These are phyloP conservation scores for Pristionchus maxplancki DNA, from an alignment of 2,888 invertebrate species.

Conservation along the genomic window DNA sequence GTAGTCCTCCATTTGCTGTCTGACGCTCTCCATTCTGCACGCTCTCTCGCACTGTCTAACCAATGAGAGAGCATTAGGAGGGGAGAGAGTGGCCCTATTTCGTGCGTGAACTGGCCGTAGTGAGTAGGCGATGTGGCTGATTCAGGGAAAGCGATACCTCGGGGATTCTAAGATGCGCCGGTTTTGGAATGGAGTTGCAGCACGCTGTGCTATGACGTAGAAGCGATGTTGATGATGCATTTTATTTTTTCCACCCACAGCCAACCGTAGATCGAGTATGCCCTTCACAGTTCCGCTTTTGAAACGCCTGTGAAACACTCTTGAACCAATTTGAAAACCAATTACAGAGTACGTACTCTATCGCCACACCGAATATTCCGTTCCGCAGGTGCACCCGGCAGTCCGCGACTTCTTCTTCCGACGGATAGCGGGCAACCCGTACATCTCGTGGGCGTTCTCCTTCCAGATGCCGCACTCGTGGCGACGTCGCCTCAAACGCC, in stretches of 20 bases:
- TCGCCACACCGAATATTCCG: too few relatives aligned
- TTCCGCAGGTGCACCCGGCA: constrained; percentile 62
- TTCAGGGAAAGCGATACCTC: not conserved
- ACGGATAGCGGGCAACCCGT: constrained; percentile 65
- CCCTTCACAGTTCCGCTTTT: too few relatives aligned
- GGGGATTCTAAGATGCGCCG: not conserved
- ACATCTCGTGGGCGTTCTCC: constrained; percentile 70
- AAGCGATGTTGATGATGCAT: too few relatives aligned
- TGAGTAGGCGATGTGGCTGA: not conserved
- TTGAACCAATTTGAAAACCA: too few relatives aligned
- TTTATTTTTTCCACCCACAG: too few relatives aligned
- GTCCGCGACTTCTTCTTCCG: constrained; percentile 70
- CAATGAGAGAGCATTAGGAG: not conserved
- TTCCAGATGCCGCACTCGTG: constrained; percentile 63
- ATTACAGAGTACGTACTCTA: too few relatives aligned
- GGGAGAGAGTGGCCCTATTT: not conserved
- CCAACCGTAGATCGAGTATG: too few relatives aligned
- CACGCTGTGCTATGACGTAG: too few relatives aligned
- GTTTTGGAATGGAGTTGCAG: not conserved
- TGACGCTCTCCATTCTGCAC: not conserved
- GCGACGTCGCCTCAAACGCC: constrained; percentile 37
- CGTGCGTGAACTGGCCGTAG: not conserved
- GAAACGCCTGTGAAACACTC: too few relatives aligned
- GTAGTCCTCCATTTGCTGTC: not conserved
- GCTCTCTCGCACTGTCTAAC: not conserved